A percentile compares a stretch with the other conserved stretches of the same genome.
Evolutionary conservation across 2,888 invertebrate genomes (phyloP).

Genomic region (Eupithecia centaureata): DNA sequence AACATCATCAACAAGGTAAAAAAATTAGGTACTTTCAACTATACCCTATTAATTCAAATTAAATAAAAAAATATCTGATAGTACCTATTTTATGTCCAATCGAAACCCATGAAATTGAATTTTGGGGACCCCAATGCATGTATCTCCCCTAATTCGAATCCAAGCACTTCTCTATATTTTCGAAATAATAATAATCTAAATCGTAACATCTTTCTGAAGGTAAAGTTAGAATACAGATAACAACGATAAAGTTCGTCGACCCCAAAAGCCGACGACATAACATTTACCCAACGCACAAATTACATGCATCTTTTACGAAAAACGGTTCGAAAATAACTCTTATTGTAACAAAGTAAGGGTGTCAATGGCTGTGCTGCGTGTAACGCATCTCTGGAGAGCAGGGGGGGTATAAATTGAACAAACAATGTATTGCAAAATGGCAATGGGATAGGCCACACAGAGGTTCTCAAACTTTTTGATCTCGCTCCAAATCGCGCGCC

Average conservation of each 20-base stretch:
- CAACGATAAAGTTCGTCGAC: conserved; percentile 52
- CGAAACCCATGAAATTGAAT: not conserved
- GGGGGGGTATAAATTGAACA: conserved; percentile 74
- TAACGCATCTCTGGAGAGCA: conserved; percentile 61
- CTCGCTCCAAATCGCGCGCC: too few relatives aligned
- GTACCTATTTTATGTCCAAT: not conserved
- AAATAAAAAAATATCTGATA: too few relatives aligned
- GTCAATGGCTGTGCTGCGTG: conserved; percentile 43
- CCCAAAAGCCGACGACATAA: conserved; percentile 51
- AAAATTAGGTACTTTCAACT: too few relatives aligned
- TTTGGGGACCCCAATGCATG: not conserved
- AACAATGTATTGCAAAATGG: conserved; percentile 80
- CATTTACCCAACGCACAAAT: conserved; percentile 56
- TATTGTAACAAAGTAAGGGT: conserved; percentile 44
- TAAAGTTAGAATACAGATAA: conserved; percentile 23
- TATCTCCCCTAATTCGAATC: not conserved
- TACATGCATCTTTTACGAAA: conserved; percentile 41
- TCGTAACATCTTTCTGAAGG: not conserved
- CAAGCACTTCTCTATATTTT: not conserved
- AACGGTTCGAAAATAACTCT: conserved; percentile 39
- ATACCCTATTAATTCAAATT: too few relatives aligned
- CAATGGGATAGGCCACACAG: conserved; percentile 58
- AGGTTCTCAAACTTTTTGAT: conserved; percentile 58
- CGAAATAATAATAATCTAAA: not conserved
- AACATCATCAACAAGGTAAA: too few relatives aligned